Conservation (phyloP, 2,797 vertebrate species). For the Chiloscyllium punctatum region DNA sequence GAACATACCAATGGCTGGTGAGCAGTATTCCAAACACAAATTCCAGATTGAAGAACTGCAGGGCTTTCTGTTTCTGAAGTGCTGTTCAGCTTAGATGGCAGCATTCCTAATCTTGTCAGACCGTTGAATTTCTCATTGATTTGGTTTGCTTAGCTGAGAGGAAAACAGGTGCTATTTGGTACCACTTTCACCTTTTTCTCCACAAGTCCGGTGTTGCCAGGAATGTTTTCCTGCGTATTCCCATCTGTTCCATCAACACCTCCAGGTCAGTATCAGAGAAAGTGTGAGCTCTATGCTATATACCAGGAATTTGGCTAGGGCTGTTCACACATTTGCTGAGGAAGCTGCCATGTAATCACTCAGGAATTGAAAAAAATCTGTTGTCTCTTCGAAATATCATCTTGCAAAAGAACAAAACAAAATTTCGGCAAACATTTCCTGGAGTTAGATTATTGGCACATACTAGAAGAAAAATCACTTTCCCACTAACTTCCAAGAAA, state of each 20-base stretch:
- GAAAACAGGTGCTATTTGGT: background rate
- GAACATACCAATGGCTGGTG: background rate
- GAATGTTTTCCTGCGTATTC: background rate
- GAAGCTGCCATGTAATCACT: background rate
- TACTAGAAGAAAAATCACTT: background rate
- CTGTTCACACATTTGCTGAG: background rate
- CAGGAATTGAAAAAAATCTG: background rate
- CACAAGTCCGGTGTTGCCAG: background rate
- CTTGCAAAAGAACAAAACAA: background rate
- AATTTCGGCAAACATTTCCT: background rate
- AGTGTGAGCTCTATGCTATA: background rate
- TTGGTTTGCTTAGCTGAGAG: background rate
- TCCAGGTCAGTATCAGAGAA: background rate
- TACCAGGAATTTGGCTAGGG: background rate
- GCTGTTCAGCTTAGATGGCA: background rate
- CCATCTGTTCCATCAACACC: background rate
- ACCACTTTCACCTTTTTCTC: background rate
- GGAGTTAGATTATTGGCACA: background rate
- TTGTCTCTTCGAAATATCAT: background rate
- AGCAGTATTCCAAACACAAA: background rate
- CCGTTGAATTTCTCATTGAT: background rate
- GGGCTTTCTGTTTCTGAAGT: background rate
- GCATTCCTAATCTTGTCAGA: background rate
- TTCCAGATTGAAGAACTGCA: background rate
- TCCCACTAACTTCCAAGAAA: background rate